Evolutionary conservation across 2,113 vertebrate genomes (phyloP).

Genomic region (Calyptomena viridis): DNA sequence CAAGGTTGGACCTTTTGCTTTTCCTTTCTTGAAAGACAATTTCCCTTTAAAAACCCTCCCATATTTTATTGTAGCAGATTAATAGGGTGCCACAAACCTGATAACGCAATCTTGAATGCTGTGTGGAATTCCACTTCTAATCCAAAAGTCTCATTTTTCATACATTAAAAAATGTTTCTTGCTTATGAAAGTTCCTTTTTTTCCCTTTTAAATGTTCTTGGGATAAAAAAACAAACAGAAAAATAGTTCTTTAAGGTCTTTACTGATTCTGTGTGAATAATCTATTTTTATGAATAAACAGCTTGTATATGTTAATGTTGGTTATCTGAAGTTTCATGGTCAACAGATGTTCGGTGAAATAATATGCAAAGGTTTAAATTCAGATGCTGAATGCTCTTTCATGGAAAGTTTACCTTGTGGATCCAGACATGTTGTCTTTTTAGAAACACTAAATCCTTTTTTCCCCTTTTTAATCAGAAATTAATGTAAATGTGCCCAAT

Average conservation of each 20-base stretch:
- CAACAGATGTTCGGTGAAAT: constrained; percentile 54
- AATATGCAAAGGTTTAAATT: constrained; percentile 47
- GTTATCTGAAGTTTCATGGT: constrained; percentile 68
- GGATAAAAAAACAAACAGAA: constrained; percentile 5
- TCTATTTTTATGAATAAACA: constrained; percentile 63
- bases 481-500: neutral
- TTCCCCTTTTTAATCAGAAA: neutral
- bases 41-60: constrained; percentile 8
- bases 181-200: neutral
- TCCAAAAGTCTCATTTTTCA: constrained; percentile 63
- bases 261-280: constrained; percentile 55
- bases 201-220: neutral
- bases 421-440: neutral
- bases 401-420: constrained; percentile 26
- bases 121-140: constrained; percentile 46
- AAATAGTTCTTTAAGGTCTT: constrained; percentile 38
- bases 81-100: constrained; percentile 45
- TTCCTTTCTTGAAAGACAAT: constrained; percentile 47
- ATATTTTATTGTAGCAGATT: constrained; percentile 54
- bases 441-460: neutral
- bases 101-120: constrained; percentile 28
- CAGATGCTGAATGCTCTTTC: constrained; percentile 4
- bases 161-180: constrained; percentile 37
- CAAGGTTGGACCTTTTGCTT: constrained; percentile 34
- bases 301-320: constrained; percentile 70